phyloP scores from a whole-genome alignment of 2,888 invertebrate species.

The Hypercompe scribonia region DNA sequence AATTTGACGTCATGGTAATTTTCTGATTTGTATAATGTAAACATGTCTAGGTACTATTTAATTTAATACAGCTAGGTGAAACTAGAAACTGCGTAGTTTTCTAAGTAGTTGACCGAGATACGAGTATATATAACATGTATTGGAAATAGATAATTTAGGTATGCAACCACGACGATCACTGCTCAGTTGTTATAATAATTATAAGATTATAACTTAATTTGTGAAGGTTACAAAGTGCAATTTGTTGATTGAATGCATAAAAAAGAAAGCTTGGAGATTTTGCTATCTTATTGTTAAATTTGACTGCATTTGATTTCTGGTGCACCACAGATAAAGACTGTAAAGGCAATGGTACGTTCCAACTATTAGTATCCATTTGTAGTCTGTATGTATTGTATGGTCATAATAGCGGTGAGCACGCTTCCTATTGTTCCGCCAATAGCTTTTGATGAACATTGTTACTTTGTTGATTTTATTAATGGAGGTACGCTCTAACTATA shows the following conservation, averaged over 20 bases:
- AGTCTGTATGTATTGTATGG: constrained; percentile 48
- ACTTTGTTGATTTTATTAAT: constrained; percentile 74
- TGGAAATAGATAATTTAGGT: not conserved
- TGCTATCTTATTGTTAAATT: not conserved
- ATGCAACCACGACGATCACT: not conserved
- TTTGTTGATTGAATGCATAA: too few species aligned
- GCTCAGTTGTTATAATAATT: too few species aligned
- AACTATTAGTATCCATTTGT: constrained; percentile 10
- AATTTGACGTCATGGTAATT: constrained; percentile 1
- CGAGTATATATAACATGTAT: not conserved
- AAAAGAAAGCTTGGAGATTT: too few species aligned
- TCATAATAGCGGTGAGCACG: constrained; percentile 52
- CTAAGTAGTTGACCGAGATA: not conserved
- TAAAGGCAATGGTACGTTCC: not conserved
- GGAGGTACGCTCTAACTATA: constrained; percentile 50
- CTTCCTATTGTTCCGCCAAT: constrained; percentile 70
- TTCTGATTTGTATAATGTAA: not conserved
- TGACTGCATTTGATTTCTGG: not conserved
- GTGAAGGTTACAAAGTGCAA: too few species aligned
- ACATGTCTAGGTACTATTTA: not conserved
- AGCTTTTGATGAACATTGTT: constrained; percentile 73
- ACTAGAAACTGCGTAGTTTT: not conserved
- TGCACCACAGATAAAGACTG: not conserved
- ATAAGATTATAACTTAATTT: too few species aligned
- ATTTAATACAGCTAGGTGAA: not conserved